Base-by-base conservation (phyloP, 2,888 invertebrate species). In the Elegia similella region DNA sequence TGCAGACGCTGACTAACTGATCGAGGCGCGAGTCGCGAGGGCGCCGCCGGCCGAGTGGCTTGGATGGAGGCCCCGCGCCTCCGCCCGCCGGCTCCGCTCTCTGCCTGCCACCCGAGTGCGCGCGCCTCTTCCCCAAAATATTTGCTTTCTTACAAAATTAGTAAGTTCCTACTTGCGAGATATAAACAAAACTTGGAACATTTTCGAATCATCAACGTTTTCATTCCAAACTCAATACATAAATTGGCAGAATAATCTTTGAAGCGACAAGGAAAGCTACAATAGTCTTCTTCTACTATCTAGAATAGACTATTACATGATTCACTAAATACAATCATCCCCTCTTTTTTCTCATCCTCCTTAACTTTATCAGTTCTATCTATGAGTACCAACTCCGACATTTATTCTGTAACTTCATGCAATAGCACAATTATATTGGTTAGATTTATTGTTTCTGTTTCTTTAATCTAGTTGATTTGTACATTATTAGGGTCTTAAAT, bases 1-100 rank as follows among this genome's bases (percentile, higher is more conserved):
- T 82, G 78, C 79, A 72, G 73, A 70, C 80, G 77, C 73, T 77
- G 83, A 88, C 73, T 77, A 82, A 88, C 88, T 88, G 87, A 84
- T 73, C 73, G 75, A 76, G 73, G 72, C 79, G 76, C 80, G 81
- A 82, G 83, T 84, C 86, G 84, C 75, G 73, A 70, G 69, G 67
- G 69, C 76, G 78, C 70, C 76, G 76, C 66, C 71, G 72, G 60
- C 65, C 59, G 65, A 62, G 61, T 62, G 68, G 56, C 69, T 76
- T 73, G 74, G 71, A 71, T 78, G 78, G 68, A 76, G 84, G 81
- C 86, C 85, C 81, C 86, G 79, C 84, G 69, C 78, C 70, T 67
- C 74, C 72, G 65, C 70, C 71, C 65, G 69, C 68, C 71, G 64
- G 72, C 71, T 70, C 75, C 66, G 66, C 65, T 67, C 71, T 69